phyloP scores from a whole-genome alignment of 1,140 invertebrate species.

The Drosophila bifasciata region DNA sequence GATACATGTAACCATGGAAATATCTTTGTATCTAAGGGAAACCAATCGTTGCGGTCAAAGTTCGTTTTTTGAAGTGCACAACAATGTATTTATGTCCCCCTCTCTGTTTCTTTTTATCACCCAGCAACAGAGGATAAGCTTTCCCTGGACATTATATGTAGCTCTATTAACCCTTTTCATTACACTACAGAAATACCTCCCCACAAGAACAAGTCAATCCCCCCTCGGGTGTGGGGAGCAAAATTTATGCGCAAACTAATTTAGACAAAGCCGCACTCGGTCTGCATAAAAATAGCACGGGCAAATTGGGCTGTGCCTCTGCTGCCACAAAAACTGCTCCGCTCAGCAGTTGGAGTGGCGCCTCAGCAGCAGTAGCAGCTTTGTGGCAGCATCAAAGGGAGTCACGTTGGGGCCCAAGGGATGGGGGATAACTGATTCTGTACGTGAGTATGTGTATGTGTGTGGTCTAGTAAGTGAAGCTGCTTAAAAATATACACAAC shows the following conservation, averaged over 20 bases:
- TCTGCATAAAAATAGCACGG: constrained; percentile 67
- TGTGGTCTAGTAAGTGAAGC: neutral
- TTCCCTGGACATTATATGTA: no score
- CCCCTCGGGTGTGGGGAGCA: constrained; percentile 22
- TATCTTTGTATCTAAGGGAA: no score
- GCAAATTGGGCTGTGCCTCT: constrained; percentile 36
- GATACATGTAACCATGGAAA: no score
- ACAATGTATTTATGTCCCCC: no score
- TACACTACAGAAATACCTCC: neutral
- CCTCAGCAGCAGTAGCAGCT: constrained; percentile 7
- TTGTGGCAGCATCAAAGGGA: constrained; percentile 42
- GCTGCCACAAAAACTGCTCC: constrained; percentile 11
- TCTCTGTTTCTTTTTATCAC: no score
- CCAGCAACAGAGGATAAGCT: no score
- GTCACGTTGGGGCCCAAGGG: constrained; percentile 54
- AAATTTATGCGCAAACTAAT: constrained; percentile 78
- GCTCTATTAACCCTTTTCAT: neutral
- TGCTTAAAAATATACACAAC: constrained; percentile 56
- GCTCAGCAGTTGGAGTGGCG: constrained; percentile 39
- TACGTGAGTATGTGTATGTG: constrained; percentile 5
- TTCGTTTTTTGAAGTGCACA: no score
- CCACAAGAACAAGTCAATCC: constrained; percentile 30
- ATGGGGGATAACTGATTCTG: constrained; percentile 41
- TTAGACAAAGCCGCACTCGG: constrained; percentile 51
- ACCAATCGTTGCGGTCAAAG: no score